phyloP scores from a whole-genome alignment of 2,888 invertebrate species.

The Eupithecia pulchellata region DNA sequence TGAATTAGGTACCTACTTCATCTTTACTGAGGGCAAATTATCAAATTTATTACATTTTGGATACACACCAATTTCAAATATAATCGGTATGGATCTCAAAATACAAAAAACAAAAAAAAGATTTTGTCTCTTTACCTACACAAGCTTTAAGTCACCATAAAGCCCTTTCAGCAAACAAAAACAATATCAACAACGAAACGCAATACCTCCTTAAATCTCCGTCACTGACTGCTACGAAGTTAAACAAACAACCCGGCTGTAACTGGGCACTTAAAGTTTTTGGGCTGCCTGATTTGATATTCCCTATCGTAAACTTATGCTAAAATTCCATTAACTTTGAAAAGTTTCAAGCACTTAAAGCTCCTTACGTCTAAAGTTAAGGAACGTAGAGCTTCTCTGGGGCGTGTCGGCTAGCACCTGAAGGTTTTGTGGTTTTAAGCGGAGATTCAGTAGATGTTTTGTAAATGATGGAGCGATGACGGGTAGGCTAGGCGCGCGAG shows the following conservation, averaged over 20 bases:
- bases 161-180: not conserved
- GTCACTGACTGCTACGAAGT: slow-evolving; percentile 17
- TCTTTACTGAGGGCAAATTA: too few species aligned
- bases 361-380: slow-evolving; percentile 38
- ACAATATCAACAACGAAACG: slow-evolving; percentile 4
- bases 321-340: slow-evolving; percentile 45
- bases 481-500: slow-evolving; percentile 58
- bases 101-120: too few species aligned
- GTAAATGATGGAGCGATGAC: slow-evolving; percentile 73
- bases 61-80: too few species aligned
- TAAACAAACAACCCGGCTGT: slow-evolving; percentile 15
- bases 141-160: not conserved
- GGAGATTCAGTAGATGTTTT: slow-evolving; percentile 50
- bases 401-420: slow-evolving; percentile 43
- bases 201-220: slow-evolving; percentile 1
- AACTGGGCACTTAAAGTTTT: slow-evolving; percentile 29
- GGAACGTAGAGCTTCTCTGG: slow-evolving; percentile 13
- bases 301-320: slow-evolving; percentile 42
- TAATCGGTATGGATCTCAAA: too few species aligned
- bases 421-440: slow-evolving; percentile 32
- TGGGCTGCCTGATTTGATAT: slow-evolving; percentile 41
- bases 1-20: too few species aligned
- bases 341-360: slow-evolving; percentile 44
- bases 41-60: too few species aligned
- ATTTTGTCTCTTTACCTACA: not conserved